A percentile compares a stretch with the other conserved stretches of the same genome.
phyloP scores from a whole-genome alignment of 2,888 invertebrate genomes.

The Rotaria sp. region DNA sequence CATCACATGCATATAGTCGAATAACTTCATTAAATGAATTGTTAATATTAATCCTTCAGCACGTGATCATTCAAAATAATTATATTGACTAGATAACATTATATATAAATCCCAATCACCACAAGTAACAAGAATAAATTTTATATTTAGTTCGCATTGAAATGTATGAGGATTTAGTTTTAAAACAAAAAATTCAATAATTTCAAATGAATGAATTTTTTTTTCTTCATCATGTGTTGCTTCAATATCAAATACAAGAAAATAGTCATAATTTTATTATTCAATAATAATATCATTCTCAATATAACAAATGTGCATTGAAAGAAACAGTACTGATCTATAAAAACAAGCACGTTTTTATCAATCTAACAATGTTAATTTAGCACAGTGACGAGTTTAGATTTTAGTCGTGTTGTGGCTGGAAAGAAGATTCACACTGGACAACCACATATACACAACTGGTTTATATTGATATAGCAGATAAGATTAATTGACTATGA shows the following conservation, averaged over 20 bases:
- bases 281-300: too few species aligned
- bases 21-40: constrained; percentile 24
- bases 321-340: too few species aligned
- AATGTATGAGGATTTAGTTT: not conserved
- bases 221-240: constrained; percentile 59
- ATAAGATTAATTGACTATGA: too few species aligned
- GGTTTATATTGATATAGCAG: too few species aligned
- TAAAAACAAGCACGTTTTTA: too few species aligned
- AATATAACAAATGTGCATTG: too few species aligned
- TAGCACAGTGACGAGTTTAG: too few species aligned
- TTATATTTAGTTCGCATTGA: not conserved
- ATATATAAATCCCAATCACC: constrained; percentile 40
- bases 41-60: constrained; percentile 39
- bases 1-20: constrained; percentile 7
- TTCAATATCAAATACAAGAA: constrained; percentile 63
- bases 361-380: too few species aligned
- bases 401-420: too few species aligned
- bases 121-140: constrained; percentile 38
- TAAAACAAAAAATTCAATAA: constrained; percentile 20
- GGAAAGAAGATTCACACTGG: too few species aligned
- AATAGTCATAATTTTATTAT: constrained; percentile 55
- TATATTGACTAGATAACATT: constrained; percentile 33
- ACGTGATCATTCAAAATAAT: not conserved
- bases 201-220: constrained; percentile 52
- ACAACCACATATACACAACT: too few species aligned